Evolutionary conservation across 2,888 invertebrate genomes (phyloP).

Genomic region (Girardia tigrina): DNA sequence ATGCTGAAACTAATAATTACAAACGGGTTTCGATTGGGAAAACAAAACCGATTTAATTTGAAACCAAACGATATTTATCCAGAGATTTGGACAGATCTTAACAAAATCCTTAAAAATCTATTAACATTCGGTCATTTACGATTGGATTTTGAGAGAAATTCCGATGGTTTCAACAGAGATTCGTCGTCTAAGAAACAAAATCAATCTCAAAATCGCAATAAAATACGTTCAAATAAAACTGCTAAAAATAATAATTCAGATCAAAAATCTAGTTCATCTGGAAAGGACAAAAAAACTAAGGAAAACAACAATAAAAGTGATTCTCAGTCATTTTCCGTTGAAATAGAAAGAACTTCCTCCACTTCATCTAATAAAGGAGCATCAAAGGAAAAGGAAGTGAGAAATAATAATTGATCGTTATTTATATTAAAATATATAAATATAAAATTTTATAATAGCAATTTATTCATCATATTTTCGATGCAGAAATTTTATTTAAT

Average conservation of each 20-base stretch:
- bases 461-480: too few species aligned
- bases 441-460: too few species aligned
- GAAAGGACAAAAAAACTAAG: neutral
- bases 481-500: too few species aligned
- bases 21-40: neutral
- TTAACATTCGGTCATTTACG: neutral
- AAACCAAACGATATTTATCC: neutral
- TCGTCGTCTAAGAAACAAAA: slow-evolving; percentile 3
- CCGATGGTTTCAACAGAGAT: neutral
- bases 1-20: neutral
- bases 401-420: too few species aligned
- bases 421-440: too few species aligned
- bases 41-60: slow-evolving; percentile 19
- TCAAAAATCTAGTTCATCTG: neutral
- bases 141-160: neutral
- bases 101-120: slow-evolving; percentile 4
- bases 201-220: slow-evolving; percentile 16
- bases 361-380: neutral
- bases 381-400: neutral
- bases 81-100: neutral
- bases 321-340: neutral
- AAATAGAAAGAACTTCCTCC: neutral
- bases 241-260: slow-evolving; percentile 3
- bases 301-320: slow-evolving; percentile 16
- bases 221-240: neutral